phyloP scores from a whole-genome alignment of 2,797 vertebrate species.

The Periophthalmus magnuspinnatus region DNA sequence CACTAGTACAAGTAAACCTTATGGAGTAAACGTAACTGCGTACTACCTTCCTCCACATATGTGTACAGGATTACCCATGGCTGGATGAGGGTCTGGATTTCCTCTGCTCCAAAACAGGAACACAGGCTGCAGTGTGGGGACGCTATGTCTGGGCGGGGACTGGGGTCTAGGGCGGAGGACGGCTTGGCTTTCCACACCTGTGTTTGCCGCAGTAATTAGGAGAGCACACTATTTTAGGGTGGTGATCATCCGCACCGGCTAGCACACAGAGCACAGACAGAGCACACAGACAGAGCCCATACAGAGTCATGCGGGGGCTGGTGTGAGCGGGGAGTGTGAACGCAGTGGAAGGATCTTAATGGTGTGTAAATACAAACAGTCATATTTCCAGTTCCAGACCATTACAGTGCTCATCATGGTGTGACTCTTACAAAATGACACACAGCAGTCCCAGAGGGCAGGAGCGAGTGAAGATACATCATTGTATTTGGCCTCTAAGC shows the following conservation, averaged over 20 bases:
- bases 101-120: slow-evolving; percentile 64
- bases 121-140: slow-evolving; percentile 69
- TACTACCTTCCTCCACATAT: background rate
- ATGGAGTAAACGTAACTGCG: background rate
- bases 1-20: too few species aligned
- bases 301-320: slow-evolving; percentile 35
- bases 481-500: background rate
- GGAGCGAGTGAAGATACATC: slow-evolving; percentile 6
- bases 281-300: slow-evolving; percentile 52
- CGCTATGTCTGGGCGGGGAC: slow-evolving; percentile 39
- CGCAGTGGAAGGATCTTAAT: slow-evolving; percentile 67
- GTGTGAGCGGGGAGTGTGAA: slow-evolving; percentile 56
- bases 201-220: slow-evolving; percentile 90
- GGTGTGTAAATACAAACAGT: slow-evolving; percentile 65
- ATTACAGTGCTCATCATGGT: slow-evolving; percentile 61
- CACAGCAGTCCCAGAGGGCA: slow-evolving; percentile 19
- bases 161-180: slow-evolving; percentile 58
- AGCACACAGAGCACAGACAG: slow-evolving; percentile 32
- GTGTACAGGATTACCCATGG: slow-evolving; percentile 17
- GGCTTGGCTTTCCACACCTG: slow-evolving; percentile 84
- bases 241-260: slow-evolving; percentile 18
- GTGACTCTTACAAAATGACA: slow-evolving; percentile 38
- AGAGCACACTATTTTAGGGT: slow-evolving; percentile 82
- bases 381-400: slow-evolving; percentile 64
- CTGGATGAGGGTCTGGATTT: slow-evolving; percentile 44